Percentiles rank a stretch among this genome's conserved stretches.
Conservation (phyloP, 2,797 vertebrate genomes). For the Sebastes aleutianus region DNA sequence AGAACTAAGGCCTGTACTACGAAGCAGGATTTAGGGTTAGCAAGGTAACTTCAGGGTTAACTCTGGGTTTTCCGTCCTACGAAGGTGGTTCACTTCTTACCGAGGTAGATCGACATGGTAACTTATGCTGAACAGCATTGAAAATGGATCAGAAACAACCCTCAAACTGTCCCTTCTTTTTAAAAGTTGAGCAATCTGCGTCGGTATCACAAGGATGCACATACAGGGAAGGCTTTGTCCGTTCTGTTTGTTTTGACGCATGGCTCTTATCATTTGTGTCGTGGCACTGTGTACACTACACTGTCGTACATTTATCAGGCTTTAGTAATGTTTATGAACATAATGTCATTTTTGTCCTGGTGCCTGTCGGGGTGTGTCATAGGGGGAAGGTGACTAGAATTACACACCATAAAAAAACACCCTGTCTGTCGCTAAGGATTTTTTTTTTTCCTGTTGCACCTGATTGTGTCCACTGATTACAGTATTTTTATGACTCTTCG, state of each 20-base stretch:
- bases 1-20: no score
- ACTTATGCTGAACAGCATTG: no score
- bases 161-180: background rate
- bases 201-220: background rate
- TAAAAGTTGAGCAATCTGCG: background rate
- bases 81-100: no score
- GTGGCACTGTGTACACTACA: background rate
- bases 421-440: background rate
- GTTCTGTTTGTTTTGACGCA: background rate
- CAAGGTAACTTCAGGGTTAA: no score
- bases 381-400: background rate
- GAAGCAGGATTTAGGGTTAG: no score
- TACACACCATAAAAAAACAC: background rate
- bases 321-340: background rate
- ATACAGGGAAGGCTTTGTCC: background rate
- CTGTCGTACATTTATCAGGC: background rate
- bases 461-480: background rate
- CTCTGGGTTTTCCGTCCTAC: no score
- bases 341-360: background rate
- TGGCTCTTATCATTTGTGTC: background rate
- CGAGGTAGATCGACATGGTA: no score
- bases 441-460: background rate
- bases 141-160: no score
- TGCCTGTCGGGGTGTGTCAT: background rate
- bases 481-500: constrained; percentile 18